A percentile compares a stretch with the other conserved stretches of the same genome.
Conservation (phyloP, 2,797 vertebrate species). For the Mus minutoides region DNA sequence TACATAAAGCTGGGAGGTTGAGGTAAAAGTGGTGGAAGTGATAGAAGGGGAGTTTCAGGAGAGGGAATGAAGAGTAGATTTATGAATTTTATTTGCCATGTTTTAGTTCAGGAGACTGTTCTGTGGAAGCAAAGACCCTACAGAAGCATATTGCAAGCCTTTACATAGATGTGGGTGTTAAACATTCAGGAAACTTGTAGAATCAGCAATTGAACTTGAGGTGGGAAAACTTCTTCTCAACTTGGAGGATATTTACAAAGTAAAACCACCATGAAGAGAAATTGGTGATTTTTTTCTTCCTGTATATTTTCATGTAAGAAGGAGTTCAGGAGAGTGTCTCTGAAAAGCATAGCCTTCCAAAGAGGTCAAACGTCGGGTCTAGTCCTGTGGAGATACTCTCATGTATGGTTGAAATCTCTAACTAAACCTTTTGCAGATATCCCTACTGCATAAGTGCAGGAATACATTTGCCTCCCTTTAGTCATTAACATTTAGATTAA, state of each 20-base stretch:
- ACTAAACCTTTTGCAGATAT: conserved; percentile 76
- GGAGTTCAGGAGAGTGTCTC: conserved; percentile 29
- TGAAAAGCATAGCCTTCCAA: conserved; percentile 64
- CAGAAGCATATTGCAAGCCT: background rate
- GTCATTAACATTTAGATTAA: conserved; percentile 73
- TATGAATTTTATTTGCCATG: background rate
- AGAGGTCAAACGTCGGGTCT: conserved; percentile 71
- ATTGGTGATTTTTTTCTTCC: conserved; percentile 22
- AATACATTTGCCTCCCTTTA: conserved; percentile 66
- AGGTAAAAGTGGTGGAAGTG: background rate
- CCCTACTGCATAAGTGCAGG: conserved; percentile 64
- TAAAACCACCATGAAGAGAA: background rate
- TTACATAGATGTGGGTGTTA: background rate
- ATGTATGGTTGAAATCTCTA: conserved; percentile 61
- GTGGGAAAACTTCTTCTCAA: background rate
- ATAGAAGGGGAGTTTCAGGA: background rate
- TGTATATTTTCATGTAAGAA: conserved; percentile 2
- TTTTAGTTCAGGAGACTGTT: conserved; percentile 3
- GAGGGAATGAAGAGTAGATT: background rate
- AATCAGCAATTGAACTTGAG: background rate
- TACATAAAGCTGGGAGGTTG: background rate
- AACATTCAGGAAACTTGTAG: background rate
- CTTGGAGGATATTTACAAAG: background rate
- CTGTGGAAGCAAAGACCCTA: background rate
- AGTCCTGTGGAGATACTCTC: conserved; percentile 68